A percentile compares a stretch with the other conserved stretches of the same genome.
phyloP scores from a whole-genome alignment of 2,888 invertebrate species.

The Creontiades dilutus region DNA sequence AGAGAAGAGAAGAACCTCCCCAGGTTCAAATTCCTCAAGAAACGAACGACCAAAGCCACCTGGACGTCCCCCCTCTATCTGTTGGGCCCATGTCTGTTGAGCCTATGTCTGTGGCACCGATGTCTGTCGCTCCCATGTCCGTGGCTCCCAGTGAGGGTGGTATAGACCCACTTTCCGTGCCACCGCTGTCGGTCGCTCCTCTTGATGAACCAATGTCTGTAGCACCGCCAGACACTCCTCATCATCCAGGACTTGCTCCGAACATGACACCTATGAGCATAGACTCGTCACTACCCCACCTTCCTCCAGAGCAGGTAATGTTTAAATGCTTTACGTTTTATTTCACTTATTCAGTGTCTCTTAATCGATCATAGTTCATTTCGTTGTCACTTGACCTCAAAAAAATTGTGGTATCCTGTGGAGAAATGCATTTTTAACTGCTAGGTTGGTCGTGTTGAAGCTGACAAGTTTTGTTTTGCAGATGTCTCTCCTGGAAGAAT shows the following conservation, averaged over 20 bases:
- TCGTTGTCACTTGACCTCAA: too few relatives aligned
- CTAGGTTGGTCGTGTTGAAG: background rate
- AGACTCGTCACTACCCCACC: constrained; percentile 83
- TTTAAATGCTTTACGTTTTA: constrained; percentile 75
- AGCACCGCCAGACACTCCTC: constrained; percentile 71
- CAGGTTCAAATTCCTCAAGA: background rate
- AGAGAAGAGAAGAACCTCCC: constrained; percentile 68
- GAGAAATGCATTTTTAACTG: too few relatives aligned
- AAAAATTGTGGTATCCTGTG: too few relatives aligned
- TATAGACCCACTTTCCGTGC: constrained; percentile 73
- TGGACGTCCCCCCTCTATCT: constrained; percentile 73
- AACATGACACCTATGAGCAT: constrained; percentile 76
- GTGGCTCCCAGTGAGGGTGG: constrained; percentile 75
- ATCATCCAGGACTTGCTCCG: constrained; percentile 74
- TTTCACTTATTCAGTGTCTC: too few relatives aligned
- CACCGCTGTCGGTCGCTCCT: constrained; percentile 74
- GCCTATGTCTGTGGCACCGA: constrained; percentile 74
- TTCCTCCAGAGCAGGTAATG: constrained; percentile 81
- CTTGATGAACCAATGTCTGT: constrained; percentile 70
- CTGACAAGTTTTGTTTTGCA: background rate
- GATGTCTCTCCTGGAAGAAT: constrained; percentile 74
- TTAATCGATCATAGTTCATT: too few relatives aligned
- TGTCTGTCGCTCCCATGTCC: constrained; percentile 73
- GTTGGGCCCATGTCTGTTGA: constrained; percentile 75
- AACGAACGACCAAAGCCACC: constrained; percentile 50